Evolutionary conservation across 2,888 invertebrate species (phyloP), one percentile per base, ranked within the genome.

Genomic region (Urechis unicinctus): DNA sequence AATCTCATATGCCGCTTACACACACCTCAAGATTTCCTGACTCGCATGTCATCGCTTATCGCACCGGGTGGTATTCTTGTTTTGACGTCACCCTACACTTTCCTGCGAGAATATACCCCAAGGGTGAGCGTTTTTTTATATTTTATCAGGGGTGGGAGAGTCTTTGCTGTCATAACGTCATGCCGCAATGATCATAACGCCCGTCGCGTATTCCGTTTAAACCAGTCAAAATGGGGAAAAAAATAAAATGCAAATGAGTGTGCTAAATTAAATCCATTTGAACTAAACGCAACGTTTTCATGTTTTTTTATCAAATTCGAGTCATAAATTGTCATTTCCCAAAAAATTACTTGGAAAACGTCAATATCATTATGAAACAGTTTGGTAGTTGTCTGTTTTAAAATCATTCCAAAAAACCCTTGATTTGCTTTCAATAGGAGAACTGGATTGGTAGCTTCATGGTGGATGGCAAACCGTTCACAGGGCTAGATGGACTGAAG

Each of bases 21-120:
- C 48, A 61, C 67, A 29, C 74, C 77, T 2, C 63, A 61, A 30
- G 54, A 66, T 26, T 77, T 77, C 63, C 62, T 77, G 17, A 56
- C 66, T 28, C 53, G 71, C 41, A 56, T 73, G 6, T 56, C 68
- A 5, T 61, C 59, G 22, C 61, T 77, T 9, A 67, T 75, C 9
- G 69, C 69, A n/a, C 63, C 69, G 21, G 67, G 67, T 41, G 75
- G 75, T 29, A 65, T 75, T 49, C 59, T 76, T 6, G 72, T 77
- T 3, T 70, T 77, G 49, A 72, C 76, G 3, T 72, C 74, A 21
- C 75, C 77, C 22, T 77, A 75, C 55, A 74, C 75, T 3, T 75
- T 74, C 70, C 57, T 72, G 29, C 50, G 59, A 52, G 68, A 75
- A 46, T 75, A 68, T 59, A 72, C 76, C 25, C 68, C 72, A 30